These are phyloP conservation scores for Lycia hirtaria DNA, from an alignment of 2,888 invertebrate species.

Conservation along the genomic window DNA sequence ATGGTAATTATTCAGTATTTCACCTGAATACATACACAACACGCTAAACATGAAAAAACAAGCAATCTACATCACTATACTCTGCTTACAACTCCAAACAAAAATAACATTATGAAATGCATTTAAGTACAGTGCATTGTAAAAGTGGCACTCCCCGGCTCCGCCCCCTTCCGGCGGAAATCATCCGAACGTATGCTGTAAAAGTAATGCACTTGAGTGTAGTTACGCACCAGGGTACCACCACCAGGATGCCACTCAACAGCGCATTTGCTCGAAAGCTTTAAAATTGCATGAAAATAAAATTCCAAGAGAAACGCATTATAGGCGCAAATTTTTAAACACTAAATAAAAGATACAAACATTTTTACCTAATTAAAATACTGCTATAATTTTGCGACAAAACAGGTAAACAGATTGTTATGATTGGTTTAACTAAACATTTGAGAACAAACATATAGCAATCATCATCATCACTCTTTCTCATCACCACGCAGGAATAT, in stretches of 20 bases:
- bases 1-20: too few relatives aligned
- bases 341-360: too few relatives aligned
- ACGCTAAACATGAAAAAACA: neutral
- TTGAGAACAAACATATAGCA: too few relatives aligned
- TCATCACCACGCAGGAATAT: too few relatives aligned
- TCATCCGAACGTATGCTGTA: constrained; percentile 35
- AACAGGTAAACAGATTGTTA: too few relatives aligned
- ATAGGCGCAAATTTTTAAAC: too few relatives aligned
- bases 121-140: constrained; percentile 15
- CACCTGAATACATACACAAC: too few relatives aligned
- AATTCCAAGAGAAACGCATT: too few relatives aligned
- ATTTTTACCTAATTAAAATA: too few relatives aligned
- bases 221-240: constrained; percentile 11
- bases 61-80: neutral
- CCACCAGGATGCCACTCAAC: constrained; percentile 7
- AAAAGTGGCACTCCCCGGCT: constrained; percentile 30
- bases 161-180: constrained; percentile 31
- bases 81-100: neutral
- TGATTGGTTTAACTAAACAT: too few relatives aligned
- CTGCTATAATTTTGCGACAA: too few relatives aligned
- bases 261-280: constrained; percentile 10
- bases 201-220: constrained; percentile 23
- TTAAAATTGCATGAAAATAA: constrained; percentile 1
- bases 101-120: neutral
- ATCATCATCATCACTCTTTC: too few relatives aligned